Evolutionary conservation across 2,888 invertebrate genomes (phyloP).

Genomic region (Nemotelus pantherinus): DNA sequence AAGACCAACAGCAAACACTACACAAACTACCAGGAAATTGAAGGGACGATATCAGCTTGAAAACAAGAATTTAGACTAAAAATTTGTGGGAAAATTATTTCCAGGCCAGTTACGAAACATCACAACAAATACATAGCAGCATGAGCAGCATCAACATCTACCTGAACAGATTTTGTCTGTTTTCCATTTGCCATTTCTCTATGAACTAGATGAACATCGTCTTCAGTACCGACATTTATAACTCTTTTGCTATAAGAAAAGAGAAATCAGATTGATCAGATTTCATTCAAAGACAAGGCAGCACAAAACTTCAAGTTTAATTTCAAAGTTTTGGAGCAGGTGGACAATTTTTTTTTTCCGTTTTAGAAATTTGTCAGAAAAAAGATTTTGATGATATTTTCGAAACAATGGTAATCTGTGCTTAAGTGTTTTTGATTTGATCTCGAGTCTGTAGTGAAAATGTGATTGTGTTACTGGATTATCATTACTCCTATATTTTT

Average conservation of each 20-base stretch:
- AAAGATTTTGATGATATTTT: conserved; percentile 42
- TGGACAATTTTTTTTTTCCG: conserved; percentile 43
- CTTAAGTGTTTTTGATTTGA: conserved; percentile 22
- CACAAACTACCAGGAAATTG: too few species aligned
- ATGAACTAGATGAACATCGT: conserved; percentile 79
- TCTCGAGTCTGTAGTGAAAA: neutral
- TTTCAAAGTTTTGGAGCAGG: conserved; percentile 43
- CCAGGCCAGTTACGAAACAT: too few species aligned
- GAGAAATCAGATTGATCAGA: conserved; percentile 52
- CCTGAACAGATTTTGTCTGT: conserved; percentile 81
- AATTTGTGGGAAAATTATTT: too few species aligned
- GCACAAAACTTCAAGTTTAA: neutral
- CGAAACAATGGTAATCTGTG: conserved; percentile 34
- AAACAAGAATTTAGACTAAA: too few species aligned
- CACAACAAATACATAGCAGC: too few species aligned
- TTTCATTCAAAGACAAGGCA: too few species aligned
- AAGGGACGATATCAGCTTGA: too few species aligned
- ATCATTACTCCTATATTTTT: too few species aligned
- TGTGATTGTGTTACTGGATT: too few species aligned
- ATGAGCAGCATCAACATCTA: conserved; percentile 61
- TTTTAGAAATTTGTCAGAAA: conserved; percentile 46
- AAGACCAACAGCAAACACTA: too few species aligned
- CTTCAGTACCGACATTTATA: conserved; percentile 78
- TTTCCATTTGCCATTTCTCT: conserved; percentile 75
- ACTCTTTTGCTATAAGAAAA: conserved; percentile 75